Percentiles rank a stretch among this genome's conserved stretches.
Conservation (phyloP, 2,888 invertebrate species). For the Trissoscelio sp. region DNA sequence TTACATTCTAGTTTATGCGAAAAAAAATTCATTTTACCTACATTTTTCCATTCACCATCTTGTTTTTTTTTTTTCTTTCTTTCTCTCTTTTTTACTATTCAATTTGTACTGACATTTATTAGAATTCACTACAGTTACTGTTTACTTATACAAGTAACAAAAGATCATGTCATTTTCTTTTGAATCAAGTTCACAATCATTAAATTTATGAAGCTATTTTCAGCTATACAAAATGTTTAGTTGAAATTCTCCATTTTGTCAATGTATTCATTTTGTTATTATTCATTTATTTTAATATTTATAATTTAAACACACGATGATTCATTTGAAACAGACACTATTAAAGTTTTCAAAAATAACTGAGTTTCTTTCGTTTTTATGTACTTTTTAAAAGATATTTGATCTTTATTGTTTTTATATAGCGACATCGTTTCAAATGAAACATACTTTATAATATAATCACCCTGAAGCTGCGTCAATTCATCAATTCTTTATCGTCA, state of each 20-base stretch:
- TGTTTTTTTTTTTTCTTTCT: background rate
- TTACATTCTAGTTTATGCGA: constrained; percentile 68
- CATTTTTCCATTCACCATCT: constrained; percentile 57
- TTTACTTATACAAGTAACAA: constrained; percentile 50
- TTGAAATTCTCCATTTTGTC: no score
- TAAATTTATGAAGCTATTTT: background rate
- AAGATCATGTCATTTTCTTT: constrained; percentile 55
- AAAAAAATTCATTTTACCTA: constrained; percentile 69
- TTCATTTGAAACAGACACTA: constrained; percentile 15
- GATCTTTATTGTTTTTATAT: background rate
- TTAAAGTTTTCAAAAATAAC: constrained; percentile 28
- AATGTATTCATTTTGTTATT: background rate
- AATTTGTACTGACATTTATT: constrained; percentile 82
- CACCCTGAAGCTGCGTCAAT: constrained; percentile 36
- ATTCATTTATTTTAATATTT: background rate
- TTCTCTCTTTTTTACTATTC: constrained; percentile 69
- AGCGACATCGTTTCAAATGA: constrained; percentile 13
- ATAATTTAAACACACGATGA: constrained; percentile 8
- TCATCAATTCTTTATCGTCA: constrained; percentile 17
- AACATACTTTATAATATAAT: constrained; percentile 10
- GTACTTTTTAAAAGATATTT: constrained; percentile 1
- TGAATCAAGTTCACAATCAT: constrained; percentile 13
- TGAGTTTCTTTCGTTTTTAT: constrained; percentile 6
- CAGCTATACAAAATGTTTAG: constrained; percentile 7
- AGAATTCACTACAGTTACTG: constrained; percentile 77